Evolutionary conservation across 2,797 vertebrate genomes (phyloP).

Genomic region (Erethizon dorsatum): DNA sequence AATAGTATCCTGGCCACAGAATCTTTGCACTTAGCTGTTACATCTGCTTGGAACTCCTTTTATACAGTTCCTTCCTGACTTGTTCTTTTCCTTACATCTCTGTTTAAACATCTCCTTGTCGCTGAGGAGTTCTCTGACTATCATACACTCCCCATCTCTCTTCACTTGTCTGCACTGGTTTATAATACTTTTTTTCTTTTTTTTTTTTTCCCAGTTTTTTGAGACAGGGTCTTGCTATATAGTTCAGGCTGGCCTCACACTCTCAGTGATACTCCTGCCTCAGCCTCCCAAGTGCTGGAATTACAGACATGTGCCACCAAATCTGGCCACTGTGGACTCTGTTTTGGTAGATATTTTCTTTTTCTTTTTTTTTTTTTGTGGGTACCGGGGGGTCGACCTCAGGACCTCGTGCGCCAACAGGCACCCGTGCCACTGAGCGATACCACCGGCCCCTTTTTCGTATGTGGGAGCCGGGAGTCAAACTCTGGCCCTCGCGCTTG

Average conservation of each 20-base stretch:
- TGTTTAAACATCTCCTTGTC: neutral
- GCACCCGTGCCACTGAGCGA: no score
- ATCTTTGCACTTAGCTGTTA: conserved; percentile 12
- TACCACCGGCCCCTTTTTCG: no score
- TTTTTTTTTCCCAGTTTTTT: neutral
- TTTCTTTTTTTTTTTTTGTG: no score
- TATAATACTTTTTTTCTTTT: neutral
- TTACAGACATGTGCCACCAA: neutral
- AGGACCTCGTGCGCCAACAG: no score
- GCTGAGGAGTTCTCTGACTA: neutral
- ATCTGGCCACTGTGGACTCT: neutral
- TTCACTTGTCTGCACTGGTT: conserved; percentile 37
- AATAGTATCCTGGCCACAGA: neutral
- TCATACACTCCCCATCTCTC: neutral
- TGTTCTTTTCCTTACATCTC: conserved; percentile 30
- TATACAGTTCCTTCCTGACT: neutral
- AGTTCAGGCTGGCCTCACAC: neutral
- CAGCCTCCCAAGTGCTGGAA: neutral
- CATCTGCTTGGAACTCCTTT: conserved; percentile 20
- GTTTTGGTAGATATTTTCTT: neutral
- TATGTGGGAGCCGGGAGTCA: no score
- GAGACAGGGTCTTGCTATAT: neutral
- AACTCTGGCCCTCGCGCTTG: no score
- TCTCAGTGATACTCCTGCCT: neutral
- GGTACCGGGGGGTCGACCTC: no score